A percentile compares a stretch with the other conserved stretches of the same genome.
phyloP scores from a whole-genome alignment of 1,140 invertebrate genomes.

The Colletes gigas region DNA sequence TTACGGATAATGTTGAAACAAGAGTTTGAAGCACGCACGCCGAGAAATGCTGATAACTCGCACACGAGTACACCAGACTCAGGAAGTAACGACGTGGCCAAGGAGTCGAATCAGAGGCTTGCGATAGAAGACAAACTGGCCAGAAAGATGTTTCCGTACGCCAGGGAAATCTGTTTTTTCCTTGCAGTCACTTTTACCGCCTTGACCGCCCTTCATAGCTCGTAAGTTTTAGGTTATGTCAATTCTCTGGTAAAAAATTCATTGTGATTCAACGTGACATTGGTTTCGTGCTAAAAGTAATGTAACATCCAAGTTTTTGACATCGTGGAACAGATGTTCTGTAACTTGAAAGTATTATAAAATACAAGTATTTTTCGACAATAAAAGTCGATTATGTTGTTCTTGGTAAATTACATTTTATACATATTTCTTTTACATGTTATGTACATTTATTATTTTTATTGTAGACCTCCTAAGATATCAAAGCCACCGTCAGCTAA shows the following conservation, averaged over 20 bases:
- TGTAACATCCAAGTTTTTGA: background rate
- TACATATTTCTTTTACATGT: background rate
- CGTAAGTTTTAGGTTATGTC: slow-evolving; percentile 75
- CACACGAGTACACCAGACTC: slow-evolving; percentile 58
- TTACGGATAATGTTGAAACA: slow-evolving; percentile 70
- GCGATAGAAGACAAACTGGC: slow-evolving; percentile 67
- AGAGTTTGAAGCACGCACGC: slow-evolving; percentile 56
- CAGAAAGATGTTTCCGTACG: slow-evolving; percentile 78
- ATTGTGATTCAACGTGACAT: background rate
- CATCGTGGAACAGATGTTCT: background rate
- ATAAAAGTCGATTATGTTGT: background rate
- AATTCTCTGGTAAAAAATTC: background rate
- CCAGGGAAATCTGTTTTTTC: slow-evolving; percentile 77
- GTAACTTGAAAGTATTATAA: background rate
- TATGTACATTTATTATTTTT: slow-evolving; percentile 22
- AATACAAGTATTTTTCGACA: background rate
- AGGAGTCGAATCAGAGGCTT: slow-evolving; percentile 56
- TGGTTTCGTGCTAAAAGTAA: background rate
- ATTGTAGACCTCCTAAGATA: slow-evolving; percentile 85
- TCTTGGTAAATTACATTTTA: background rate
- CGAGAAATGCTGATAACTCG: slow-evolving; percentile 73
- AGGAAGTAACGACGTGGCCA: slow-evolving; percentile 75
- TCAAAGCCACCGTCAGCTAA: slow-evolving; percentile 84
- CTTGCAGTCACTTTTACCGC: slow-evolving; percentile 78
- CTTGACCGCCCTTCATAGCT: slow-evolving; percentile 79